Percentiles rank a stretch among this genome's conserved stretches.
phyloP scores from a whole-genome alignment of 1,140 invertebrate genomes.

The Lucilia cuprina region DNA sequence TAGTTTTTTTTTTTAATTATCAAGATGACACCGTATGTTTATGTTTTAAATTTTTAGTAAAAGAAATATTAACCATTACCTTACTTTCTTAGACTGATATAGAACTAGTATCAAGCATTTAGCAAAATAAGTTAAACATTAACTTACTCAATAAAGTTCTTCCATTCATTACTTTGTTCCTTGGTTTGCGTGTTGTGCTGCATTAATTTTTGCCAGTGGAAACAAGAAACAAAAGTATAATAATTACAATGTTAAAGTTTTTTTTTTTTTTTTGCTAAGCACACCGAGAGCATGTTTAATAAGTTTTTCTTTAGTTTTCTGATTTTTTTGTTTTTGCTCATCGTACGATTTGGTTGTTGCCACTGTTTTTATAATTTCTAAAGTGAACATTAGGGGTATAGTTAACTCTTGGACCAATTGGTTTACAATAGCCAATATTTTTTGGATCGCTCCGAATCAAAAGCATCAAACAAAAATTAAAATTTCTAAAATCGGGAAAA shows the following conservation, averaged over 20 bases:
- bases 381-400: neutral
- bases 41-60: too few relatives aligned
- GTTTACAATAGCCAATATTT: too few relatives aligned
- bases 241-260: conserved; percentile 25
- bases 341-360: conserved; percentile 6
- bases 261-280: neutral
- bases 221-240: neutral
- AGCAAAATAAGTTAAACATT: neutral
- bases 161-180: neutral
- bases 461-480: too few relatives aligned
- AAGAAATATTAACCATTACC: too few relatives aligned
- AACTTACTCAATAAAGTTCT: neutral
- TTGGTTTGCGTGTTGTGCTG: neutral
- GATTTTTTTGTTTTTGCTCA: neutral
- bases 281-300: neutral
- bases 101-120: neutral
- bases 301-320: neutral
- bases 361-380: conserved; percentile 21
- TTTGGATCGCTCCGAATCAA: too few relatives aligned
- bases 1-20: too few relatives aligned
- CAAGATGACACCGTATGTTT: too few relatives aligned
- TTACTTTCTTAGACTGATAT: too few relatives aligned
- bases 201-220: neutral
- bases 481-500: too few relatives aligned
- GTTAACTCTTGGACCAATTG: too few relatives aligned